Evolutionary conservation across 2,888 invertebrate species (phyloP), one percentile per base, ranked within the genome.

Genomic region (Heliconius cydno): DNA sequence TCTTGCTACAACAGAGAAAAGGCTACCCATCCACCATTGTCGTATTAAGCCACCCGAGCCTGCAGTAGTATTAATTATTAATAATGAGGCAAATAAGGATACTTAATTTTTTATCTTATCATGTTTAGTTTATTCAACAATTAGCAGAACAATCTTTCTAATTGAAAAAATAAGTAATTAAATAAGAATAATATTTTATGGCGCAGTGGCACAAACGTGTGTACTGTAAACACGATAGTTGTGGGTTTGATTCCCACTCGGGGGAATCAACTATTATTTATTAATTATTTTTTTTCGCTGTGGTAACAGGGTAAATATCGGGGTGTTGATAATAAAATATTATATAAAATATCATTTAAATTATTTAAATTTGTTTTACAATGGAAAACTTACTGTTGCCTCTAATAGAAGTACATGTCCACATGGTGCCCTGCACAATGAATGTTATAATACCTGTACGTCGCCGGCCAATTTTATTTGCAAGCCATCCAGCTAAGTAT

Each of bases 401-500:
- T 81, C 88, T 86, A 60, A 88, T 78, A 30, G 85, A 84, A 28
- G 87, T 82, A 3, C 89, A 25, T 9, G 84, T 79, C 91, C 92
- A 92, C 67, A 89, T 84, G 3, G 84, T 30, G 57, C 86, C 84
- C 46, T 86, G 86, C 9, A 89, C 30, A 12, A 82, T 76, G 77
- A 87, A 87, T 5, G 91, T 87, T 41, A 82, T 7, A 0, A 86
- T 85, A 46, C 88, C 88, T 15, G 92, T 86, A 70, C 87, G 88
- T 28, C 92, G 86, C 28, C 92, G 87, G 9, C 92, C 92, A 25
- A 91, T 84, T 52, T 81, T 85, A 80, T 92, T 88, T 60, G 90
- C 88, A 12, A 92, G 85, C 92, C 92, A 95, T 83, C 95, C 95
- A 57, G 96, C 96, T 71, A 96, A 79, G 72, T 96, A 88, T 87